Conservation (phyloP, 2,888 invertebrate genomes). For the Mactromeris polynyma region DNA sequence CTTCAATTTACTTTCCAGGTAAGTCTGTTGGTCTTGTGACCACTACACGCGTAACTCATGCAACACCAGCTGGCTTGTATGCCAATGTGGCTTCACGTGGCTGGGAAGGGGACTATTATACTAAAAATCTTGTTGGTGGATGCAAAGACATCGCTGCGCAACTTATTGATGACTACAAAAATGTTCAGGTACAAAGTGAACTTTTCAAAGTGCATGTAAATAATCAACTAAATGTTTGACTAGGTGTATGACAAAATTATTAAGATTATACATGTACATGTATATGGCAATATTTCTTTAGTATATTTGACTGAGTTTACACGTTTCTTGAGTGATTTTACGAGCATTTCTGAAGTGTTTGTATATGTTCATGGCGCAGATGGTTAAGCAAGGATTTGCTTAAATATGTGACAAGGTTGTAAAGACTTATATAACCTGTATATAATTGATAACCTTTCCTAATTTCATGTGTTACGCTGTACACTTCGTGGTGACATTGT, state of each 20-base stretch:
- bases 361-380: too few species aligned
- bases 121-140: constrained; percentile 52
- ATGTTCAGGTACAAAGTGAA: constrained; percentile 73
- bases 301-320: background rate
- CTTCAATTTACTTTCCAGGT: constrained; percentile 63
- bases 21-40: constrained; percentile 81
- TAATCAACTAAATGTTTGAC: background rate
- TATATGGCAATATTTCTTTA: background rate
- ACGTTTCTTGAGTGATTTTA: background rate
- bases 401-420: too few species aligned
- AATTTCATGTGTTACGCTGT: too few species aligned
- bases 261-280: background rate
- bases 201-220: background rate
- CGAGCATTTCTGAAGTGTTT: background rate
- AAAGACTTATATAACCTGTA: too few species aligned
- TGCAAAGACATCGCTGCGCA: constrained; percentile 79
- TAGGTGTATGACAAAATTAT: background rate
- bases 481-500: too few species aligned
- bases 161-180: constrained; percentile 77
- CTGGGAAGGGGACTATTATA: constrained; percentile 77
- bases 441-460: too few species aligned
- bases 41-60: constrained; percentile 78
- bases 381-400: too few species aligned
- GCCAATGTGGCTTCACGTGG: constrained; percentile 74
- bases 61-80: constrained; percentile 78